Conservation (phyloP, 2,797 vertebrate genomes). For the Trichosurus vulpecula region DNA sequence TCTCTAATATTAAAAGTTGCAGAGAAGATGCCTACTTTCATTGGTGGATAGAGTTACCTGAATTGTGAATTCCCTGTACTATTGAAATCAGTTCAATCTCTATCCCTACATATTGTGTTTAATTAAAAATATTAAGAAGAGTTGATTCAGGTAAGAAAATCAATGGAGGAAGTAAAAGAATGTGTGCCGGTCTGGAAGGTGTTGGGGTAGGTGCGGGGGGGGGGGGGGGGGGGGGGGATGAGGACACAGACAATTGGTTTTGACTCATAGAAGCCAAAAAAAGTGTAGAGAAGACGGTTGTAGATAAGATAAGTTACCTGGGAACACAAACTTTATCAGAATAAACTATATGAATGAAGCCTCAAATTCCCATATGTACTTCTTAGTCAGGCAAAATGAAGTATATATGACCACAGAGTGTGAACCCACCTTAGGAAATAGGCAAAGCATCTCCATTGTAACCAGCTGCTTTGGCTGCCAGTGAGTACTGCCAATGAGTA, state of each 20-base stretch:
- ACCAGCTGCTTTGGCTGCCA: conserved; percentile 27
- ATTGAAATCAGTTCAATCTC: no score
- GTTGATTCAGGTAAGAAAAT: no score
- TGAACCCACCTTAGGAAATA: conserved; percentile 15
- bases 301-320: background rate
- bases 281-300: background rate
- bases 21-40: background rate
- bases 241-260: background rate
- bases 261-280: background rate
- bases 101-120: no score
- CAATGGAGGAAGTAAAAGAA: no score
- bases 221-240: background rate
- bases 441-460: background rate
- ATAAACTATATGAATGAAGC: background rate
- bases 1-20: background rate
- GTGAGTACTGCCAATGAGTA: background rate
- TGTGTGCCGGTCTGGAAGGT: background rate
- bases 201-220: no score
- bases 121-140: no score
- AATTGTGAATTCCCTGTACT: no score
- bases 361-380: background rate
- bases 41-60: no score
- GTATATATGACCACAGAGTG: background rate
- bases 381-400: conserved; percentile 24
- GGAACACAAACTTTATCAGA: background rate